phyloP scores from a whole-genome alignment of 2,113 vertebrate genomes.

The Taxidea taxus region DNA sequence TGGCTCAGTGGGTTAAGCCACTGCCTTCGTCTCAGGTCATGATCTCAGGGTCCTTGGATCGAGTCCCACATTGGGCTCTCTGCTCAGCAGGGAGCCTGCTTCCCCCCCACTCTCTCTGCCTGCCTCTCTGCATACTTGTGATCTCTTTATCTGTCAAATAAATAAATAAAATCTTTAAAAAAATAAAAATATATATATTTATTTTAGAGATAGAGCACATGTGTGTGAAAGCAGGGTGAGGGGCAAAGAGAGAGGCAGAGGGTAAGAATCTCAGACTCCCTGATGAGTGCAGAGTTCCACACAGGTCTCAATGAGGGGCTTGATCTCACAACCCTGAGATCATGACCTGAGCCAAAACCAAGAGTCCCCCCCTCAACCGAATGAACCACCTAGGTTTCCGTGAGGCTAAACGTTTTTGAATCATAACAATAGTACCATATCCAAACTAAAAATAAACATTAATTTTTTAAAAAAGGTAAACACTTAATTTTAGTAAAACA shows the following conservation, averaged over 20 bases:
- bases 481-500: conserved; percentile 11
- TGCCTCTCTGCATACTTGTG: no score
- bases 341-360: neutral
- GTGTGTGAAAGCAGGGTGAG: neutral
- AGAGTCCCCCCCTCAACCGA: neutral
- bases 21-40: no score
- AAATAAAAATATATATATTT: neutral
- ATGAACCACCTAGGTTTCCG: neutral
- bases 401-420: neutral
- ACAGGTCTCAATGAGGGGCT: neutral
- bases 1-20: no score
- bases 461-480: neutral
- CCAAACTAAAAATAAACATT: neutral
- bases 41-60: no score
- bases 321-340: neutral
- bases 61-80: no score
- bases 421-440: neutral
- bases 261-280: neutral
- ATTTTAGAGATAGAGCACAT: neutral
- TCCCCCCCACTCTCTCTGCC: no score
- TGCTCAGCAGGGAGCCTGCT: no score
- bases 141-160: no score
- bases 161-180: no score
- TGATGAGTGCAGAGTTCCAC: neutral
- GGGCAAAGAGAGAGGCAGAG: neutral